A percentile compares a stretch with the other conserved stretches of the same genome.
Evolutionary conservation across 2,888 invertebrate genomes (phyloP).

Genomic region (Halocaridina rubra): DNA sequence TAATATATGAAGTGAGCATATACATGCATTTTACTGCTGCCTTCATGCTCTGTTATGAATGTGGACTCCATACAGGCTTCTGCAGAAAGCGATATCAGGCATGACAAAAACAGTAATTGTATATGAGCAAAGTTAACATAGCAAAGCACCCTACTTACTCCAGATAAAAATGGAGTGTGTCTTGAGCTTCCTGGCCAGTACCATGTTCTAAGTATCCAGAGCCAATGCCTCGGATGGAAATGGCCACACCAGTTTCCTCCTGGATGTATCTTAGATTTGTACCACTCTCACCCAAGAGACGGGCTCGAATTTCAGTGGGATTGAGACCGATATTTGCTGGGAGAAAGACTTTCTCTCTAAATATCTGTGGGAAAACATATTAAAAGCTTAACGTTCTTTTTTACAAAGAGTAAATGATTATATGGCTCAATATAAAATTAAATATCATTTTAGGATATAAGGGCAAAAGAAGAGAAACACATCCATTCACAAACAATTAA

Average conservation of each 20-base stretch:
- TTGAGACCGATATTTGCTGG: constrained; percentile 76
- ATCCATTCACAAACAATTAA: too few species aligned
- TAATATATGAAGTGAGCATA: too few species aligned
- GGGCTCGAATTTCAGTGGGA: constrained; percentile 80
- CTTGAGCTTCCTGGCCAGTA: constrained; percentile 75
- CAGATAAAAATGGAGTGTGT: constrained; percentile 81
- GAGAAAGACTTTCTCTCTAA: constrained; percentile 78
- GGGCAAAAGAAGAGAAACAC: too few species aligned
- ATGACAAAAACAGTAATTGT: constrained; percentile 59
- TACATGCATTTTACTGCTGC: too few species aligned
- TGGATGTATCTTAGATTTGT: constrained; percentile 82
- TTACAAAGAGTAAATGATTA: not conserved
- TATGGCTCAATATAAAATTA: too few species aligned
- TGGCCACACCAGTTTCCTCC: constrained; percentile 81
- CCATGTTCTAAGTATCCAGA: constrained; percentile 74
- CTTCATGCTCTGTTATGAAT: too few species aligned
- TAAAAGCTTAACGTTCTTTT: not conserved
- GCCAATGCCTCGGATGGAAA: constrained; percentile 75
- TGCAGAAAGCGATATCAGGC: too few species aligned
- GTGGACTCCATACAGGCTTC: too few species aligned
- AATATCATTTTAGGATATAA: too few species aligned
- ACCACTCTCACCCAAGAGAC: constrained; percentile 79
- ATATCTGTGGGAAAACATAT: constrained; percentile 63
- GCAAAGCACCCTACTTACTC: too few species aligned
- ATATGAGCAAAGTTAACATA: not conserved